Conservation (phyloP, 2,888 invertebrate species). For the Trichogramma evanescens region DNA sequence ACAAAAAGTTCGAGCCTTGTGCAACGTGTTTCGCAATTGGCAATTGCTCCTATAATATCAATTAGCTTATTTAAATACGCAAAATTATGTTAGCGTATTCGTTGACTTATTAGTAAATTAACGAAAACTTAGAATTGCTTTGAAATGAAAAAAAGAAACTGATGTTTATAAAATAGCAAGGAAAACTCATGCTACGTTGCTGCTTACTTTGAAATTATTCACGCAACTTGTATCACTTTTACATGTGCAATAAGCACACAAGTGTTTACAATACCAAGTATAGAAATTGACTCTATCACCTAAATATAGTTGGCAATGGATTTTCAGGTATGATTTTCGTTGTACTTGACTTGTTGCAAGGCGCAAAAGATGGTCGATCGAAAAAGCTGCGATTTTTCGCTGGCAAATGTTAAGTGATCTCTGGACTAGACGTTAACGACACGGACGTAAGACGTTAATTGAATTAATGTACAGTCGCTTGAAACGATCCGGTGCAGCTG, state of each 20-base stretch:
- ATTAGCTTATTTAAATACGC: background rate
- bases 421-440: background rate
- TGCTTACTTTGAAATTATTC: background rate
- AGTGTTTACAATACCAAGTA: background rate
- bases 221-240: too few species aligned
- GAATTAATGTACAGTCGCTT: background rate
- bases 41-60: conserved; percentile 59
- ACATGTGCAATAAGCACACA: too few species aligned
- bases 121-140: background rate
- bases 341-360: background rate
- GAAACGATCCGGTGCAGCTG: too few species aligned
- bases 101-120: background rate
- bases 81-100: background rate
- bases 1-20: conserved; percentile 75
- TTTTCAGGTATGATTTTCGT: background rate
- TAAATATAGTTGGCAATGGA: background rate
- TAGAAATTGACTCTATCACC: background rate
- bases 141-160: background rate
- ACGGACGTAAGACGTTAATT: background rate
- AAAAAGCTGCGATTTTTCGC: conserved; percentile 8
- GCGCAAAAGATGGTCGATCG: background rate
- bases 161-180: conserved; percentile 3
- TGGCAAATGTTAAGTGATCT: conserved; percentile 1
- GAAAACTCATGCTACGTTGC: background rate
- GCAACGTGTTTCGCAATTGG: conserved; percentile 71